Conservation (phyloP, 2,888 invertebrate species). For the Seira musarum region DNA sequence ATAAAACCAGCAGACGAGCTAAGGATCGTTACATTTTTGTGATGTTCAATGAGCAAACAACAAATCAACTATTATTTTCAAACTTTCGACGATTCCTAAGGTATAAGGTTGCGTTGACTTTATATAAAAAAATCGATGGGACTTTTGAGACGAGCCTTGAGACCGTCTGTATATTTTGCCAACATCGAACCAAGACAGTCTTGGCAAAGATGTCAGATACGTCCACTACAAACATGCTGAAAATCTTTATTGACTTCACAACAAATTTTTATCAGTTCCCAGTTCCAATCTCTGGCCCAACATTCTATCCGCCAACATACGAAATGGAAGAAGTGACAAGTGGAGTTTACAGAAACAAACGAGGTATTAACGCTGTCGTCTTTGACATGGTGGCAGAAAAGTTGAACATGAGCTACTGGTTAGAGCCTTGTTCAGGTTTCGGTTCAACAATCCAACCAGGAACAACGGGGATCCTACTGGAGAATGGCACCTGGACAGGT, state of each 20-base stretch:
- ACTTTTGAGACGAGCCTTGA: background rate
- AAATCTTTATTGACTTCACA: conserved; percentile 35
- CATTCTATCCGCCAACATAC: conserved; percentile 6
- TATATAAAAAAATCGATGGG: background rate
- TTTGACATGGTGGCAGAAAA: conserved; percentile 9
- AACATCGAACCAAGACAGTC: background rate
- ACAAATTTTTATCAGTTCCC: conserved; percentile 17
- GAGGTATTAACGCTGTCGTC: conserved; percentile 20
- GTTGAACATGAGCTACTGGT: conserved; percentile 26
- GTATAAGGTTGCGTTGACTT: background rate
- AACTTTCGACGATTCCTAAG: background rate
- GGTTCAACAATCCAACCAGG: conserved; percentile 30
- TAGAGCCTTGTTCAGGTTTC: conserved; percentile 31
- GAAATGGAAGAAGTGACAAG: conserved; percentile 21
- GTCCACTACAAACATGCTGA: background rate
- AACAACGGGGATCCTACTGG: conserved; percentile 26
- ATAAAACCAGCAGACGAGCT: conserved; percentile 10
- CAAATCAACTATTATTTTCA: background rate
- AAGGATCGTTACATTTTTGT: background rate
- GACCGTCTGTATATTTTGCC: background rate
- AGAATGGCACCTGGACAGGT: conserved; percentile 52
- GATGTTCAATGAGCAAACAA: background rate
- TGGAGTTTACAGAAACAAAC: conserved; percentile 20
- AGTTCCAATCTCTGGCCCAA: conserved; percentile 8
- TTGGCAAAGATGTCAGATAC: background rate